phyloP scores from a whole-genome alignment of 2,113 vertebrate genomes.

The Delphinus delphis region DNA sequence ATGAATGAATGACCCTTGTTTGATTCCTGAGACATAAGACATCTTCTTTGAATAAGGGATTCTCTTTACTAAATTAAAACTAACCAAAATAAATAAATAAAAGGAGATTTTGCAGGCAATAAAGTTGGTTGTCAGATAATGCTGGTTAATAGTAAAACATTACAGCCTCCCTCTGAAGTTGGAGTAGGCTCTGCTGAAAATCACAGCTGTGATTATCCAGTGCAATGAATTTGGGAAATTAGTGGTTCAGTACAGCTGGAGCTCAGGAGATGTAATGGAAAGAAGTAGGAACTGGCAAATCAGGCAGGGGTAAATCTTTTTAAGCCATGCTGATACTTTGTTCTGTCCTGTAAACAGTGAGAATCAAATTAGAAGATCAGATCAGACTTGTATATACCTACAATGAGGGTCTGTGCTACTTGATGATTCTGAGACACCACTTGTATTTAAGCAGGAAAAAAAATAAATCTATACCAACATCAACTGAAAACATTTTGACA shows the following conservation, averaged over 20 bases:
- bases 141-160: not conserved
- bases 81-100: not conserved
- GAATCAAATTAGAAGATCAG: not conserved
- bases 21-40: not conserved
- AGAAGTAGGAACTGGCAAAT: not conserved
- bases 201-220: not conserved
- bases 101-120: not conserved
- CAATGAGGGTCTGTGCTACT: not conserved
- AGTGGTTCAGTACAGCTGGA: not conserved
- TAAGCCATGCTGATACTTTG: not conserved
- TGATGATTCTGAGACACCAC: not conserved
- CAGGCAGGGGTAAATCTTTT: not conserved
- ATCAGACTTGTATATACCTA: not conserved
- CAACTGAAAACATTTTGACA: not conserved
- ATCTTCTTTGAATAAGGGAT: not conserved
- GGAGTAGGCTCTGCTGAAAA: not conserved
- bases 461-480: not conserved
- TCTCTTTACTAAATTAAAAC: slow-evolving; percentile 15
- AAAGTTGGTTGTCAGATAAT: not conserved
- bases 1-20: not conserved
- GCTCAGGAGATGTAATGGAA: not conserved
- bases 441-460: not conserved
- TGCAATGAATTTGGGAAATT: not conserved
- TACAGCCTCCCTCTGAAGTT: not conserved
- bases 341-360: slow-evolving; percentile 13